Evolutionary conservation across 1,140 invertebrate genomes (phyloP), one percentile per base, ranked within the genome.

Genomic region (Bombus turneri): DNA sequence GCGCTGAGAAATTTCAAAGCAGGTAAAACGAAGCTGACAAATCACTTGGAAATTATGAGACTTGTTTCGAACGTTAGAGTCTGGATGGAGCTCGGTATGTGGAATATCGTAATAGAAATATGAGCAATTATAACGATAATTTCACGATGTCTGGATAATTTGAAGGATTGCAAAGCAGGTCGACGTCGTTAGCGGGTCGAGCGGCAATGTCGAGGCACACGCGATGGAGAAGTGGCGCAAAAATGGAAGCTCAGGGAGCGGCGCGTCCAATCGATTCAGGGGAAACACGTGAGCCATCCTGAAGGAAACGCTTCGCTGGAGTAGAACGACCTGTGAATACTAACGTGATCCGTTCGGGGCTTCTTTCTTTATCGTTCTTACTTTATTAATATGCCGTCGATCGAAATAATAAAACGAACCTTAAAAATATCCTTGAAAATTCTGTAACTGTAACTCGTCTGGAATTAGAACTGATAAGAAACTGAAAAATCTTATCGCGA

Each of bases 211-310:
- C 12, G 31, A 41, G 75, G 75, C 25, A 78, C 75, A 78, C 75
- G 75, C 75, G 77, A 80, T 80, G 77, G 62, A 69, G 43, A 71
- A 37, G 66, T 53, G 34, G 43, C 13, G 64, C 31, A 81, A 81
- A 71, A 81, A 81, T 81, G 78, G 66, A 81, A 71, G 78, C 78
- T 71, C 77, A 68, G 77, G 66, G 78, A 69, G 78, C 43, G 64
- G 75, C 57, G 75, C 53, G 75, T 71, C 66, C 78, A 57, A 81
- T 81, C 78, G 78, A 81, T 81, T 57, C 66, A 18, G 34, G 31
- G 39, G 66, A 68, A 68, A 68, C 77, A 62, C 39, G 64, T 68
- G 64, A 80, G 25, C 62, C n/a, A 80, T 69, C 78, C 34, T n/a
- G 78, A 41, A 80, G 64, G 43, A 80, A 68, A 39, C 28, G 39